Evolutionary conservation across 2,888 invertebrate genomes (phyloP).

Genomic region (Cephus pygmeus): DNA sequence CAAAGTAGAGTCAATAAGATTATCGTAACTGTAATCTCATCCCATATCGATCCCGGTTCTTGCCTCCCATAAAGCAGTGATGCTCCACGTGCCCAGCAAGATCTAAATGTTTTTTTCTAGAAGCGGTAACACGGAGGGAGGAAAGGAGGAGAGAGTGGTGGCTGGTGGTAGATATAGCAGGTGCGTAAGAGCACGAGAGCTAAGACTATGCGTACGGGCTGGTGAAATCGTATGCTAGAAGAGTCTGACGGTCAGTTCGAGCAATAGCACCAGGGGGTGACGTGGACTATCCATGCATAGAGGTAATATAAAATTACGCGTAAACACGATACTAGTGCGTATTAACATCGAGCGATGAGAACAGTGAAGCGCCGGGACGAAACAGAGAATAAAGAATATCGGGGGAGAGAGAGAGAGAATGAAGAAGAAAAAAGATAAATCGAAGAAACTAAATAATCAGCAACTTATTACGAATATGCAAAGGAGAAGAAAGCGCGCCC

Average conservation of each 20-base stretch:
- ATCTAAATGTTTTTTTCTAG: constrained; percentile 37
- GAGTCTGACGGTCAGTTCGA: constrained; percentile 33
- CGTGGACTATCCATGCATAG: constrained; percentile 27
- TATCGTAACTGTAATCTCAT: neutral
- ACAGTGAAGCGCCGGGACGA: neutral
- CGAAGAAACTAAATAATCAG: neutral
- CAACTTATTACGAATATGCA: neutral
- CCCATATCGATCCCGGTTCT: neutral
- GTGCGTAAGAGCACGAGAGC: constrained; percentile 56
- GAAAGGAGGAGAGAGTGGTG: constrained; percentile 47
- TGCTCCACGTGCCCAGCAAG: neutral
- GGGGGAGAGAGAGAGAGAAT: neutral
- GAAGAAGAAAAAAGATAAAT: neutral
- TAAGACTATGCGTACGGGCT: constrained; percentile 59
- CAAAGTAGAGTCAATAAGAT: neutral
- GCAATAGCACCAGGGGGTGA: constrained; percentile 33
- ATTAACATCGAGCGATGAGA: neutral
- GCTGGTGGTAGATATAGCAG: constrained; percentile 59
- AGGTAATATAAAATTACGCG: neutral
- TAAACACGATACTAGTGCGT: neutral
- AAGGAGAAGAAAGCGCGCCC: constrained; percentile 2
- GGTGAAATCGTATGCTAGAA: constrained; percentile 55
- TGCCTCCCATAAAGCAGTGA: neutral
- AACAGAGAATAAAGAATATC: neutral
- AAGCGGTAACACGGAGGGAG: constrained; percentile 53